Evolutionary conservation across 2,888 invertebrate species (phyloP).

Genomic region (Mantis religiosa): DNA sequence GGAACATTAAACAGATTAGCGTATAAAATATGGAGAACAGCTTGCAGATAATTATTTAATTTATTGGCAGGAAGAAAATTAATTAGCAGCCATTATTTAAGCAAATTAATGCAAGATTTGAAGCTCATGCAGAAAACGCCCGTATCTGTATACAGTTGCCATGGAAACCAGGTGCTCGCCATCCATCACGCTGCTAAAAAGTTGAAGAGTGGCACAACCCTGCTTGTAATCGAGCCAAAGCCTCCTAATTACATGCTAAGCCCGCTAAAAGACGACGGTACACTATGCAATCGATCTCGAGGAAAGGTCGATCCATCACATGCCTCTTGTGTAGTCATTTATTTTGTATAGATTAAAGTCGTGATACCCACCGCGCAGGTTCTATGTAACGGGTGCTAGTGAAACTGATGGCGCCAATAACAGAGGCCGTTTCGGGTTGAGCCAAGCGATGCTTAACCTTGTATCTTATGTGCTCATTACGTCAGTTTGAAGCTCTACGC

Average conservation of each 20-base stretch:
- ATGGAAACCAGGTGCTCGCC: background rate
- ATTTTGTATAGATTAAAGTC: background rate
- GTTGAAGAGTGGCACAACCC: background rate
- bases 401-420: background rate
- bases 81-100: too few species aligned
- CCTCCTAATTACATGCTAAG: background rate
- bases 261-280: background rate
- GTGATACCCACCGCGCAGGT: background rate
- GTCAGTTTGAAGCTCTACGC: too few species aligned
- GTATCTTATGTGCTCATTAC: too few species aligned
- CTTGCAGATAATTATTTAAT: too few species aligned
- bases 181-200: background rate
- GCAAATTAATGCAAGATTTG: too few species aligned
- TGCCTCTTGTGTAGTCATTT: background rate
- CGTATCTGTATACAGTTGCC: background rate
- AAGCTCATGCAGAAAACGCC: too few species aligned
- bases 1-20: too few species aligned
- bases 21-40: too few species aligned
- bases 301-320: background rate
- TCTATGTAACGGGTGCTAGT: background rate
- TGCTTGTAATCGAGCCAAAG: background rate
- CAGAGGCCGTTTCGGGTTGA: background rate
- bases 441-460: too few species aligned
- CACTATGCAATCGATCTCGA: background rate
- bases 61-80: too few species aligned